Evolutionary conservation across 1,140 invertebrate genomes (phyloP), one percentile per base, ranked within the genome.

Genomic region (Anoplolepis gracilipes): DNA sequence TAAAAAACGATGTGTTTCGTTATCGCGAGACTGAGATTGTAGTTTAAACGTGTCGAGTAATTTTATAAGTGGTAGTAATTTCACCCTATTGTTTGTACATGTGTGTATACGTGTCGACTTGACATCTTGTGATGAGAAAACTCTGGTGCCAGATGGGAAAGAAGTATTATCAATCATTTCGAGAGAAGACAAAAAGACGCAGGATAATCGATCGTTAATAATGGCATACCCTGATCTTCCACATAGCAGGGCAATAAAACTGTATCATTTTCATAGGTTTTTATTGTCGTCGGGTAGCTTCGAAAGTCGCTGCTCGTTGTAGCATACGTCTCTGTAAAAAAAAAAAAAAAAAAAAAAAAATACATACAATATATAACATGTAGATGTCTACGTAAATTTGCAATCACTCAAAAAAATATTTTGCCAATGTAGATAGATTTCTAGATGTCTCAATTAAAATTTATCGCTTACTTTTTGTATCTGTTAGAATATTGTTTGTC

Each of bases 241-340:
- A 96, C 94, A 92, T 97, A 96, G 92, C 97, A 98, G 0, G 97
- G 97, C 72, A 98, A 91, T 30, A 97, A 88, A 1, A 98, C 97
- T 0, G 96, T 97, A 77, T 97, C 96, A 92, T 97, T 97, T 92
- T 97, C 96, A 73, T 95, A 96, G 7, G 96, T 96, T 92, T 97
- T 97, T 11, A 97, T 96, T n/a, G 96, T 97, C 1, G 97, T 97
- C 0, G 97, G 96, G 8, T 89, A 59, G 11, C 85, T 88, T 55
- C 53, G 73, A 7, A 87, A 85, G 28, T 62, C 53, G 36, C 39
- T 59, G 42, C 72, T 90, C 3, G 65, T 30, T 19, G 76, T 28
- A 2, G 81, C 82, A 0, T 75, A 39, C 39, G 16, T 33, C 13
- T 70, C 88, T 90, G 75, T 11, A 87, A 84, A 16, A 72, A 46